Conservation (phyloP, 2,797 vertebrate species). For the Thalassophryne amazonica region DNA sequence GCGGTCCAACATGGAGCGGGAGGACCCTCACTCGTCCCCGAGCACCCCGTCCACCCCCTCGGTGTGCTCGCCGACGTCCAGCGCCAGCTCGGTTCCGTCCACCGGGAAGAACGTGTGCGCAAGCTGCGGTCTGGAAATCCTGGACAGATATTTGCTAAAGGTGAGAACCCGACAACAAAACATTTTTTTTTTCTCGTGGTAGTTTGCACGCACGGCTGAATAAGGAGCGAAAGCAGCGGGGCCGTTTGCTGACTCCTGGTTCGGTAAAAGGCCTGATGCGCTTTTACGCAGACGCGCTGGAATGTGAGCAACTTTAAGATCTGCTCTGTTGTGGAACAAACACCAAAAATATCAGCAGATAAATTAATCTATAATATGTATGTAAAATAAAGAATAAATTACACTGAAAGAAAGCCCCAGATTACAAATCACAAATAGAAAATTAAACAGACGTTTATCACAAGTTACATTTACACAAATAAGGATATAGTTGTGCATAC, state of each 20-base stretch:
- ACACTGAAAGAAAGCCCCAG: too few relatives aligned
- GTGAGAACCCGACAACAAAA: slow-evolving; percentile 61
- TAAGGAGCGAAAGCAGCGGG: neutral
- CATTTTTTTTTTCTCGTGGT: neutral
- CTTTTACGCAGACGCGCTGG: neutral
- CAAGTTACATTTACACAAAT: too few relatives aligned
- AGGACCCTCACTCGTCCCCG: slow-evolving; percentile 86
- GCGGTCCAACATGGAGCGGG: slow-evolving; percentile 87
- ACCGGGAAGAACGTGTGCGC: slow-evolving; percentile 92
- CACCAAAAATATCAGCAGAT: too few relatives aligned
- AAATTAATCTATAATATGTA: too few relatives aligned
- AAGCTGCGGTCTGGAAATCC: slow-evolving; percentile 93
- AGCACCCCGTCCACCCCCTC: slow-evolving; percentile 92
- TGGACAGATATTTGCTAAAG: slow-evolving; percentile 92
- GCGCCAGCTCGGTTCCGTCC: slow-evolving; percentile 85
- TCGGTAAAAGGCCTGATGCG: neutral
- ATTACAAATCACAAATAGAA: too few relatives aligned
- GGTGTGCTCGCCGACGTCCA: slow-evolving; percentile 89
- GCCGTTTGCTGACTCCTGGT: slow-evolving; percentile 18
- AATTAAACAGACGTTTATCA: too few relatives aligned
- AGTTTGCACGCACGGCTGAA: neutral
- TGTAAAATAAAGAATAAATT: too few relatives aligned
- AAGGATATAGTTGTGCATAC: too few relatives aligned
- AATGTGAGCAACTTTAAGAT: neutral
- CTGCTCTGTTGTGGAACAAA: neutral